These are phyloP conservation scores for Takifugu ocellatus DNA, from an alignment of 2,797 vertebrate genomes.

Conservation along the genomic window DNA sequence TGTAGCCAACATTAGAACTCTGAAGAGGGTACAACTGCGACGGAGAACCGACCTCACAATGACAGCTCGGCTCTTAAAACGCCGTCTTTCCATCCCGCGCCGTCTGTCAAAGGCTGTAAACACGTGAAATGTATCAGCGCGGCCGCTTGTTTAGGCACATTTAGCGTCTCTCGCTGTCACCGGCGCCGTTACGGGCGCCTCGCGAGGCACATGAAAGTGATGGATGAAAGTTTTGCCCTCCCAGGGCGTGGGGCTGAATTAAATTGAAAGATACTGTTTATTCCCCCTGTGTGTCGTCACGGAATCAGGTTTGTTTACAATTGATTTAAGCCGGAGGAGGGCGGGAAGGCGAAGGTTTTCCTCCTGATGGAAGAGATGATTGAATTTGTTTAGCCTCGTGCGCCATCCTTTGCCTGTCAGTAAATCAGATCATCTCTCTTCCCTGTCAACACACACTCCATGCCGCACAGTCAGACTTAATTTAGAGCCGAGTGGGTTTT, in stretches of 20 bases:
- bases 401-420: conserved; percentile 62
- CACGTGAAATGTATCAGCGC: conserved; percentile 44
- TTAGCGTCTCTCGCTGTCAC: conserved; percentile 61
- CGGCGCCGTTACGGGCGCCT: conserved; percentile 49
- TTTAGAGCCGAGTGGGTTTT: conserved; percentile 61
- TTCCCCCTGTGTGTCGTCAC: conserved; percentile 66
- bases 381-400: conserved; percentile 77
- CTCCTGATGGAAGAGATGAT: conserved; percentile 77
- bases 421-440: conserved; percentile 76
- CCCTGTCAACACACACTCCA: conserved; percentile 74
- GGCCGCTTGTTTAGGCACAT: conserved; percentile 59
- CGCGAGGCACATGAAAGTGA: conserved; percentile 73
- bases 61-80: conserved; percentile 19
- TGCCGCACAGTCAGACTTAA: conserved; percentile 79
- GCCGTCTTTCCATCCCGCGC: conserved; percentile 16
- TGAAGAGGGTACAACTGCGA: conserved; percentile 23
- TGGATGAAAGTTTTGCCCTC: conserved; percentile 79
- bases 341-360: conserved; percentile 59
- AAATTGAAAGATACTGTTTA: conserved; percentile 83
- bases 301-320: conserved; percentile 79
- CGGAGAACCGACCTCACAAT: not conserved
- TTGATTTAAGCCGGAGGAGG: conserved; percentile 72
- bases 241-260: conserved; percentile 68
- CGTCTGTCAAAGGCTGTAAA: conserved; percentile 55
- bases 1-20: not conserved